These are phyloP conservation scores for Tromatobia lineatoria DNA, from an alignment of 2,888 invertebrate genomes.

Conservation along the genomic window DNA sequence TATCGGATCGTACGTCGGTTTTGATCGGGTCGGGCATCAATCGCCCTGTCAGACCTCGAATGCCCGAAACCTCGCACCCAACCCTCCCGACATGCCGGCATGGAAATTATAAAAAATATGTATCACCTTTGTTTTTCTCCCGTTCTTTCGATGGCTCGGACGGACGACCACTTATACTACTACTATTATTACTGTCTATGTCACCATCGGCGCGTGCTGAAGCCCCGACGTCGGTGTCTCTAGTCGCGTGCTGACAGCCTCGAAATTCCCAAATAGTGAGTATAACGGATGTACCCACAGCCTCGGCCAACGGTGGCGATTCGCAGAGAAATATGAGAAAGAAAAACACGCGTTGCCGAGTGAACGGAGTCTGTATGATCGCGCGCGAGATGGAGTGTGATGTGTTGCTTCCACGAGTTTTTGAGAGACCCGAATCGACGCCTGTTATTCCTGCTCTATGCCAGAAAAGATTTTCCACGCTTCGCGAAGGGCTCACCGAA, in stretches of 20 bases:
- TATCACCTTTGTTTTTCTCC: constrained; percentile 65
- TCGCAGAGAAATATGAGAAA: constrained; percentile 31
- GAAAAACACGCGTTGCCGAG: constrained; percentile 21
- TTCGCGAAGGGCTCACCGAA: constrained; percentile 21
- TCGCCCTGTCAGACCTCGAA: constrained; percentile 60
- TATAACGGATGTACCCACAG: constrained; percentile 58
- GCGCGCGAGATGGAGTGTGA: constrained; percentile 11
- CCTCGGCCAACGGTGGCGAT: constrained; percentile 11
- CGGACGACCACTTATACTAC: background rate
- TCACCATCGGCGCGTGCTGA: constrained; percentile 6
- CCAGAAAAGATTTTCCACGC: constrained; percentile 30
- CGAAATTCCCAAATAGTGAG: constrained; percentile 49
- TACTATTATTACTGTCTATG: too few species aligned
- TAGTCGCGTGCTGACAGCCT: constrained; percentile 51
- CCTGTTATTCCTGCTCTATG: constrained; percentile 32
- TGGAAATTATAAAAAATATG: constrained; percentile 70
- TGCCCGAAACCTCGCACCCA: constrained; percentile 33
- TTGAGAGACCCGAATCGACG: constrained; percentile 50
- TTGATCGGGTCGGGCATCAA: constrained; percentile 72
- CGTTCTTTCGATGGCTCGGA: constrained; percentile 33
- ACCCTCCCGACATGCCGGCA: constrained; percentile 50
- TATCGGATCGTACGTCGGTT: constrained; percentile 76
- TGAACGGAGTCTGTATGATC: constrained; percentile 27
- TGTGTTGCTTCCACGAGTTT: constrained; percentile 51
- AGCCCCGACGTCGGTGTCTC: background rate